phyloP scores from a whole-genome alignment of 2,888 invertebrate genomes.

The Epirrhoe alternata region DNA sequence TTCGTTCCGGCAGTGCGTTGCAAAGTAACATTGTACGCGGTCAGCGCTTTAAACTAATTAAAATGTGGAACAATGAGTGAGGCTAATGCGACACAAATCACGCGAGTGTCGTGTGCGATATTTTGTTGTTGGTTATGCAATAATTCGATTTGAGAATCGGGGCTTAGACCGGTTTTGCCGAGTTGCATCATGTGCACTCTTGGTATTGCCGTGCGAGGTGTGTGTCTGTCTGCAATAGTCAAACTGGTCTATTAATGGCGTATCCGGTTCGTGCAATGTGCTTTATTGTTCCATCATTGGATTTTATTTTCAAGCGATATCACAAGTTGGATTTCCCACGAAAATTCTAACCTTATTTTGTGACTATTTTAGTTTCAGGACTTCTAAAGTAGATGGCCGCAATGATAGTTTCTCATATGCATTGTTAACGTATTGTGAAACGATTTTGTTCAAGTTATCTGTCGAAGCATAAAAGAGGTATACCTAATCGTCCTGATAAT shows the following conservation, averaged over 20 bases:
- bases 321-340: not conserved
- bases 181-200: conserved; percentile 58
- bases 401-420: too few relatives aligned
- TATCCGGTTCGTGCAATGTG: conserved; percentile 35
- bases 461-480: too few relatives aligned
- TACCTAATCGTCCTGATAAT: too few relatives aligned
- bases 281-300: conserved; percentile 31
- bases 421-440: too few relatives aligned
- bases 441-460: too few relatives aligned
- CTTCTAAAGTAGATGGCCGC: too few relatives aligned
- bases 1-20: conserved; percentile 39
- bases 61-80: conserved; percentile 47
- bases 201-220: conserved; percentile 48
- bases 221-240: conserved; percentile 42
- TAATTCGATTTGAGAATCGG: conserved; percentile 53
- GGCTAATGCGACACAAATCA: conserved; percentile 45
- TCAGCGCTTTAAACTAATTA: conserved; percentile 45
- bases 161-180: conserved; percentile 52
- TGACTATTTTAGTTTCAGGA: too few relatives aligned
- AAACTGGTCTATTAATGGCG: conserved; percentile 50
- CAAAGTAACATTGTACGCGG: conserved; percentile 36
- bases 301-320: conserved; percentile 5
- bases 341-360: too few relatives aligned
- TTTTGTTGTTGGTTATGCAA: conserved; percentile 50
- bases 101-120: conserved; percentile 47